phyloP scores from a whole-genome alignment of 2,797 vertebrate species.

The Eleutherodactylus coqui region DNA sequence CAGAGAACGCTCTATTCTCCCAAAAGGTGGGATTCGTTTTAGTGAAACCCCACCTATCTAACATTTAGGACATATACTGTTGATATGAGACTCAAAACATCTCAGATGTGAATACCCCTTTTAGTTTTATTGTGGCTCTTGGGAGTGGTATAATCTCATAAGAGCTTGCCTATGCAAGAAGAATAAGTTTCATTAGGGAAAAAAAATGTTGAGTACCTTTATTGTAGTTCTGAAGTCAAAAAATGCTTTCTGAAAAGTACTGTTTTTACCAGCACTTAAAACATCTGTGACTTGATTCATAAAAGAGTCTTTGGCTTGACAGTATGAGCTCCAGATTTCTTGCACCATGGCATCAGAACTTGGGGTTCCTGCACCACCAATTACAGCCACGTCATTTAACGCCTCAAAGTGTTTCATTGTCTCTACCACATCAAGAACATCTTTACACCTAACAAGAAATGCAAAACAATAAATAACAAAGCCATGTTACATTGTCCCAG shows the following conservation, averaged over 20 bases:
- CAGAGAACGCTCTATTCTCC: too few relatives aligned
- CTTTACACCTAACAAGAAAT: slow-evolving; percentile 56
- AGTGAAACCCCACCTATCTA: too few relatives aligned
- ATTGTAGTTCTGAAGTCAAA: slow-evolving; percentile 62
- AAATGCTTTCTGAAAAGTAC: slow-evolving; percentile 58
- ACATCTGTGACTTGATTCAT: slow-evolving; percentile 55
- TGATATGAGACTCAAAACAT: too few relatives aligned
- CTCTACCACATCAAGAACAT: slow-evolving; percentile 61
- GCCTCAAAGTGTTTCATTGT: slow-evolving; percentile 62
- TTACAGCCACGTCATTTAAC: slow-evolving; percentile 48
- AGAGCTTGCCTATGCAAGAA: not conserved
- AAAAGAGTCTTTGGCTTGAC: slow-evolving; percentile 46
- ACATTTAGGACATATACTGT: too few relatives aligned
- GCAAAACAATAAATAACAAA: not conserved
- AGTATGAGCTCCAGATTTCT: slow-evolving; percentile 61
- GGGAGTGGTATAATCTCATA: not conserved
- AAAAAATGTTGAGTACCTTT: slow-evolving; percentile 48
- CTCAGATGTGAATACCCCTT: too few relatives aligned
- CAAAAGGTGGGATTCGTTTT: too few relatives aligned
- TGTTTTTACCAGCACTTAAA: slow-evolving; percentile 50
- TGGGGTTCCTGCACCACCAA: slow-evolving; percentile 58
- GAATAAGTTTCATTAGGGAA: not conserved
- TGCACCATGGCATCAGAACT: slow-evolving; percentile 58
- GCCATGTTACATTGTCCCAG: not conserved
- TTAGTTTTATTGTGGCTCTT: too few relatives aligned